Evolutionary conservation across 35 echinoderm and acorn worm species (phyloP).

Genomic region (Apostichopus californicus): DNA sequence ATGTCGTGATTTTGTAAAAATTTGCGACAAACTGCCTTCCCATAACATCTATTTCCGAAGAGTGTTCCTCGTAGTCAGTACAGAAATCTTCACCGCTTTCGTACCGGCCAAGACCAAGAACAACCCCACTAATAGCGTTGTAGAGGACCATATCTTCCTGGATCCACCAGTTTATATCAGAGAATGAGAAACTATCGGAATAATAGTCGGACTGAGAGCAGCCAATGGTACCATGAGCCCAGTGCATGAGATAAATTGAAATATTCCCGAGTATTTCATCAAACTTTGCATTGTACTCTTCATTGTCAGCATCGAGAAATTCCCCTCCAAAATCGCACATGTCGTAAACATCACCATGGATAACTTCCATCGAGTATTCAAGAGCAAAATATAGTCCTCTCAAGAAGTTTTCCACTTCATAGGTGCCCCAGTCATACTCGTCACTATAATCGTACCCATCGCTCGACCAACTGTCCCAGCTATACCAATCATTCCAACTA

Average conservation of each 20-base stretch:
- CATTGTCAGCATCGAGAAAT: neutral
- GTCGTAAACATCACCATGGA: neutral
- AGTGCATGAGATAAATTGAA: neutral
- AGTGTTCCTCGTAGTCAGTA: neutral
- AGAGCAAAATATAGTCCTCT: neutral
- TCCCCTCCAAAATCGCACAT: slow-evolving; percentile 23
- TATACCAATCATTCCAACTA: neutral
- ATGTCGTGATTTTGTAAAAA: neutral
- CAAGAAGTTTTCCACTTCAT: neutral
- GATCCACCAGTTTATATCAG: neutral
- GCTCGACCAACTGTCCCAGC: neutral
- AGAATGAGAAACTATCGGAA: neutral
- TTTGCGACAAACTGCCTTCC: neutral
- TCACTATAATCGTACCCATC: slow-evolving; percentile 3
- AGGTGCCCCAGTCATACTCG: neutral
- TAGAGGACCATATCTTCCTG: slow-evolving; percentile 10
- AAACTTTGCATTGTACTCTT: neutral
- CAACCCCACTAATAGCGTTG: neutral
- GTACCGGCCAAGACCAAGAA: slow-evolving; percentile 13
- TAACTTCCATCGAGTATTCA: neutral
- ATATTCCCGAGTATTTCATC: slow-evolving; percentile 16
- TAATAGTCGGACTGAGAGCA: neutral
- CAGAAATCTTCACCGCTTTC: slow-evolving; percentile 5
- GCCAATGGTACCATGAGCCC: slow-evolving; percentile 7
- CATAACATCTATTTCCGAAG: neutral